Conservation (phyloP, 2,888 invertebrate species). For the Trissolcus japonicus region DNA sequence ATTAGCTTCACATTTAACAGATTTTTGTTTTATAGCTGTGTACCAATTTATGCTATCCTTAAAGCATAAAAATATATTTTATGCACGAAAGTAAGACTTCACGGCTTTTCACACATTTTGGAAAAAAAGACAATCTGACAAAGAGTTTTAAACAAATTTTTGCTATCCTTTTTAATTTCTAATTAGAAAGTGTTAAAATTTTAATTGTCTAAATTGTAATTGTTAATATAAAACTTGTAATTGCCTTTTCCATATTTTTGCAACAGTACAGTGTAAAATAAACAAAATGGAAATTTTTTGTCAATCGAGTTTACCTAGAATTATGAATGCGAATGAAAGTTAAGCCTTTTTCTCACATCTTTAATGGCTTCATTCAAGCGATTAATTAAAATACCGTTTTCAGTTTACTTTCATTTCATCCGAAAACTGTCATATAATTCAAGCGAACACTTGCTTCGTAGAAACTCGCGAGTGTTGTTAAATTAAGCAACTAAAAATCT, state of each 20-base stretch:
- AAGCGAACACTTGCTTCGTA: conserved; percentile 5
- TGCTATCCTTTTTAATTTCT: too few species aligned
- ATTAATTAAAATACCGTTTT: conserved; percentile 50
- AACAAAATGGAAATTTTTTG: conserved; percentile 5
- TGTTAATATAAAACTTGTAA: too few species aligned
- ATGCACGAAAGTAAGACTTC: conserved; percentile 33
- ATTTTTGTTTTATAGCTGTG: too few species aligned
- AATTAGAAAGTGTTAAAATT: too few species aligned
- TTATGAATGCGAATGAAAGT: conserved; percentile 39
- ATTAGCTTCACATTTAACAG: too few species aligned
- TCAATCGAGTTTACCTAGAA: conserved; percentile 18
- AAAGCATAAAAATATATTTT: conserved; percentile 18
- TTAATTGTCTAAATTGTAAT: too few species aligned
- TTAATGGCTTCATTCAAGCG: conserved; percentile 41
- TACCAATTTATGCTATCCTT: too few species aligned
- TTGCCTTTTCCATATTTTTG: not conserved
- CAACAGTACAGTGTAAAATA: not conserved
- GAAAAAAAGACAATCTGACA: conserved; percentile 10
- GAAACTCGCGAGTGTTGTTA: conserved; percentile 6
- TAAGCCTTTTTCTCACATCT: conserved; percentile 18
- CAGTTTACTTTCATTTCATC: conserved; percentile 42
- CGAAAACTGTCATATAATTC: conserved; percentile 18
- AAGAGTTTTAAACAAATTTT: too few species aligned
- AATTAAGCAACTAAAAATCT: conserved; percentile 22
- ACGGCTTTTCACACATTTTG: conserved; percentile 39